Base-by-base conservation (phyloP, 2,113 vertebrate genomes). In the Probosciger aterrimus region DNA sequence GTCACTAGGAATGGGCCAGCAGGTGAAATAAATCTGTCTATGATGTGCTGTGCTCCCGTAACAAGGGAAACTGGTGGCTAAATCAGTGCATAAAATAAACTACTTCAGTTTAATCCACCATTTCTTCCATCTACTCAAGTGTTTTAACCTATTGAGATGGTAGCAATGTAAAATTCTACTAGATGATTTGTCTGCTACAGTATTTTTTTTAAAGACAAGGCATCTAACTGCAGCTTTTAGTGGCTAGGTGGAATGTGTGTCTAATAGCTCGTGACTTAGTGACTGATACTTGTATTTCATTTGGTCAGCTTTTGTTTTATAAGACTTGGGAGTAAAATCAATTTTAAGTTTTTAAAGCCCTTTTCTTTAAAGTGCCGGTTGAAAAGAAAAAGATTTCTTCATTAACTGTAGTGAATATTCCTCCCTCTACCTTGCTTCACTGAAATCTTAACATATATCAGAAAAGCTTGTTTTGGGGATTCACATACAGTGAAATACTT, bases 21-120 rank as follows among this genome's bases (percentile, higher is more conserved):
- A 74, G 76, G 46, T 63, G 39, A 49, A 28, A 37, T 5, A 10
- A 20, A 13, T 24, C 31, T 44, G 8, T 24, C 39, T 53, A 3
- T n/a, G 6, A 14, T 20, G 8, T 25, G 71, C 41, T 46, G 35
- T 57, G 84, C 65, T 89, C 52, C 52, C 11, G 2, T 69, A 31
- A 1, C 23, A 1, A 12, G 13, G 82, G 49, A 24, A 41, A 8
- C 2, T 0, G 1, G 9, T 50, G 76, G 35, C 33, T 59, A 59
- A 59, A 24, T 78, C 50, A 7, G 64, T 55, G 73, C 37, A 20
- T 55, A 11, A 46, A 85, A 67, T 15, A 18, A 43, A 44, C n/a
- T 37, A 4, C 17, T 39, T 4, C 50, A 64, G 23, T 44, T 57
- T 47, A 15, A 81, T n/a, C 65, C 69, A 55, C n/a, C 43, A 2